These are phyloP conservation scores for Liparis tanakae DNA, from an alignment of 2,797 vertebrate species.

Conservation along the genomic window DNA sequence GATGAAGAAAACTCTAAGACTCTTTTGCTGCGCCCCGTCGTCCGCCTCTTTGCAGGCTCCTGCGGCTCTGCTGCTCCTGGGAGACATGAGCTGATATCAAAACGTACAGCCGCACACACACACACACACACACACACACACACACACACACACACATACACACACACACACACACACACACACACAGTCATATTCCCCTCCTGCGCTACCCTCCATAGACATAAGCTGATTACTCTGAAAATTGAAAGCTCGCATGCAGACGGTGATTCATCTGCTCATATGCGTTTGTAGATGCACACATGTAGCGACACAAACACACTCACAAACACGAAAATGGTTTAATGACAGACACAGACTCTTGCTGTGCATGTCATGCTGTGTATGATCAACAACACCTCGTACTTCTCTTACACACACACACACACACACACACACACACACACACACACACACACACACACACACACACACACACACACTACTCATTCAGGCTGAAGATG, in stretches of 20 bases:
- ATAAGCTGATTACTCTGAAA: constrained; percentile 70
- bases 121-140: neutral
- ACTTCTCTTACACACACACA: neutral
- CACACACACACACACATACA: neutral
- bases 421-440: constrained; percentile 1
- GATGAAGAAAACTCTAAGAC: constrained; percentile 46
- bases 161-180: neutral
- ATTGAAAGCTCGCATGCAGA: constrained; percentile 60
- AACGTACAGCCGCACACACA: constrained; percentile 31
- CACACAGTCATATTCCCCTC: constrained; percentile 51
- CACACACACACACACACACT: constrained; percentile 3
- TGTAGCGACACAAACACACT: constrained; percentile 20
- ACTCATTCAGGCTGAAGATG: constrained; percentile 56
- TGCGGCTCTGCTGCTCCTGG: constrained; percentile 54
- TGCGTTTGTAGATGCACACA: constrained; percentile 31
- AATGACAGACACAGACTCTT: constrained; percentile 1
- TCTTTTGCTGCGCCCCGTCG: constrained; percentile 56
- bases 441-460: constrained; percentile 6
- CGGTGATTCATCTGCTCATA: constrained; percentile 34
- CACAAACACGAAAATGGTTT: constrained; percentile 18
- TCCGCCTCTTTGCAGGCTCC: constrained; percentile 64
- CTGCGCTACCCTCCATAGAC: constrained; percentile 47
- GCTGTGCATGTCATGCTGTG: constrained; percentile 21
- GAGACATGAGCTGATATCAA: constrained; percentile 72
- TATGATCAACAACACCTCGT: constrained; percentile 24